These are phyloP conservation scores for Diplosoma virens DNA, from an alignment of 23 tunicate genomes.

Conservation along the genomic window DNA sequence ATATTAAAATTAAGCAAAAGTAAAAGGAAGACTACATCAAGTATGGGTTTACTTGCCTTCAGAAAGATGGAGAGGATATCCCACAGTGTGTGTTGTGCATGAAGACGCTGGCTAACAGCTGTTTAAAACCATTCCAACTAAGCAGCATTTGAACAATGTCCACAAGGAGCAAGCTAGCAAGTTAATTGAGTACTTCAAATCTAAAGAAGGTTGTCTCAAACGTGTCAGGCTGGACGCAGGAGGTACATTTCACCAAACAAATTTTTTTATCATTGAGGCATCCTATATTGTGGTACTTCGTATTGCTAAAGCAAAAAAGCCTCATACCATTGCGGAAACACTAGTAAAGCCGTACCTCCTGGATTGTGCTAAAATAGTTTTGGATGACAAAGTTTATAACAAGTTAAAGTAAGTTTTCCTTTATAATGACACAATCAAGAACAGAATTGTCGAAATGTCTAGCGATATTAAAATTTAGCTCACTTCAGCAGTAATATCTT, in stretches of 20 bases:
- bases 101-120: background rate
- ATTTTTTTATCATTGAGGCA: background rate
- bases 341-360: background rate
- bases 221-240: background rate
- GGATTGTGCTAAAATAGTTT: background rate
- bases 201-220: background rate
- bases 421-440: background rate
- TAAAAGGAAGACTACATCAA: background rate
- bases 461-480: background rate
- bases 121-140: background rate
- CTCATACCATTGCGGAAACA: background rate
- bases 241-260: background rate
- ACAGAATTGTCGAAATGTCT: too few relatives aligned
- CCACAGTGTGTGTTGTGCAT: background rate
- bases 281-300: background rate
- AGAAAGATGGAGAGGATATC: background rate
- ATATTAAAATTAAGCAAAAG: background rate
- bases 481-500: background rate
- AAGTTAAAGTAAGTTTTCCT: background rate
- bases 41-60: background rate
- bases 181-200: background rate
- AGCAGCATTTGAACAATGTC: background rate
- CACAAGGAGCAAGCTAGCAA: background rate
- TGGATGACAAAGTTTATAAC: background rate
- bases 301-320: background rate